A percentile compares a stretch with the other conserved stretches of the same genome.
Conservation (phyloP, 1,140 invertebrate genomes). For the Hesperophylax magnus region DNA sequence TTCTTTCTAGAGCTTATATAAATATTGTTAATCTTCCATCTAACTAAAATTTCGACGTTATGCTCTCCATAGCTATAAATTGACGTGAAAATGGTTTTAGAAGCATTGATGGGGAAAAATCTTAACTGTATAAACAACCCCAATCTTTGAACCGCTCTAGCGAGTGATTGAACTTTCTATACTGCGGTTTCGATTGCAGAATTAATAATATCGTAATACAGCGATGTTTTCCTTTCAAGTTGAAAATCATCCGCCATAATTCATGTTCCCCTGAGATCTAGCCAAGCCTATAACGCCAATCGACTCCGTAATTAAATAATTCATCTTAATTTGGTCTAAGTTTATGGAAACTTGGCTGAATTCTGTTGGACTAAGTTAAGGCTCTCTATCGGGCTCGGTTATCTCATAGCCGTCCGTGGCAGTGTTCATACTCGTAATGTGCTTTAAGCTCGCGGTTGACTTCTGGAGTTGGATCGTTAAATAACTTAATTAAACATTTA, state of each 20-base stretch:
- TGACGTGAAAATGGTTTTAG: too few species aligned
- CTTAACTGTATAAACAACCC: too few species aligned
- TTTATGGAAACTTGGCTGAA: conserved; percentile 52
- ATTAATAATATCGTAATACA: conserved; percentile 1
- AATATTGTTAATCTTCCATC: too few species aligned
- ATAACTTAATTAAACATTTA: conserved; percentile 39
- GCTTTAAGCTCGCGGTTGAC: conserved; percentile 32
- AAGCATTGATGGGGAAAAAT: too few species aligned
- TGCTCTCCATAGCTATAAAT: too few species aligned
- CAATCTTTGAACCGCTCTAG: too few species aligned
- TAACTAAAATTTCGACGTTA: too few species aligned
- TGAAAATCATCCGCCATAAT: conserved; percentile 3
- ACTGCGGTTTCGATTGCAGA: conserved; percentile 2
- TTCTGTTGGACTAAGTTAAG: conserved; percentile 53
- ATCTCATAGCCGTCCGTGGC: conserved; percentile 31
- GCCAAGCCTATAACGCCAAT: conserved; percentile 37
- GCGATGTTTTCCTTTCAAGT: conserved; percentile 21
- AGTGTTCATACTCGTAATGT: conserved; percentile 50
- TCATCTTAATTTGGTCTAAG: conserved; percentile 55
- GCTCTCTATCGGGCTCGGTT: conserved; percentile 49
- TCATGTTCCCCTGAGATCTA: conserved; percentile 23
- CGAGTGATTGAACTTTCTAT: too few species aligned
- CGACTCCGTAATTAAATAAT: conserved; percentile 56
- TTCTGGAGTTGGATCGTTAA: conserved; percentile 30
- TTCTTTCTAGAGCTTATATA: too few species aligned